Evolutionary conservation across 2,113 vertebrate genomes (phyloP), one percentile per base, ranked within the genome.

Genomic region (Hippocampus mohnikei): DNA sequence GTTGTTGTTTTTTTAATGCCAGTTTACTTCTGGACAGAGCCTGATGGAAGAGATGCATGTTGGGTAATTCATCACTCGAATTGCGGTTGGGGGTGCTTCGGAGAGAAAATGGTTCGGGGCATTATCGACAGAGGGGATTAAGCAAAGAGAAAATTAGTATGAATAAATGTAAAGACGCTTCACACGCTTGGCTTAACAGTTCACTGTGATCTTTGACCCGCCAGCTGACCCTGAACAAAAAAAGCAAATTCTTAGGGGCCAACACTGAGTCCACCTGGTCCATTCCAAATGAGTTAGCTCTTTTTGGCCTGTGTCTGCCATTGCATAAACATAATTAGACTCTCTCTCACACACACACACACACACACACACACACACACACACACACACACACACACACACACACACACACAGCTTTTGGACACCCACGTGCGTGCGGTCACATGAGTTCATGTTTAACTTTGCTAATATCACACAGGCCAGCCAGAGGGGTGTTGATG

Each of bases 211-310:
- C 89, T 87, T 60, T 82, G 87, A 85, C 85, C 27, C 13, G 46
- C 61, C 79, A 52, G 55, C 58, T 88, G 88, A 88, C 81, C 84
- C 85, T 37, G 76, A 81, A 81, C 42, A 70, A 85, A 82, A 78
- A 85, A 89, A 84, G 82, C 78, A 76, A 76, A 90, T 91, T 86
- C 85, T 84, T 87, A 81, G 84, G 84, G 84, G 63, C 81, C 44
- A 65, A 73, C 33, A 15, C 40, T 56, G 68, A 56, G 63, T 37
- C 78, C 84, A 86, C 81, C 77, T 85, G 77, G 75, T 59, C 81
- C 67, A 77, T 88, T 78, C 83, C 79, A 70, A 88, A 84, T 88
- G 83, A 88, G 79, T 79, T 79, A 62, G 21, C 11, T 41, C 80
- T 79, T 69, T 18, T 12, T 41, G 68, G 62, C 61, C 56, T 10